Percentiles rank a stretch among this genome's conserved stretches.
Conservation (phyloP, 2,113 vertebrate genomes). For the Centropus bengalensis region DNA sequence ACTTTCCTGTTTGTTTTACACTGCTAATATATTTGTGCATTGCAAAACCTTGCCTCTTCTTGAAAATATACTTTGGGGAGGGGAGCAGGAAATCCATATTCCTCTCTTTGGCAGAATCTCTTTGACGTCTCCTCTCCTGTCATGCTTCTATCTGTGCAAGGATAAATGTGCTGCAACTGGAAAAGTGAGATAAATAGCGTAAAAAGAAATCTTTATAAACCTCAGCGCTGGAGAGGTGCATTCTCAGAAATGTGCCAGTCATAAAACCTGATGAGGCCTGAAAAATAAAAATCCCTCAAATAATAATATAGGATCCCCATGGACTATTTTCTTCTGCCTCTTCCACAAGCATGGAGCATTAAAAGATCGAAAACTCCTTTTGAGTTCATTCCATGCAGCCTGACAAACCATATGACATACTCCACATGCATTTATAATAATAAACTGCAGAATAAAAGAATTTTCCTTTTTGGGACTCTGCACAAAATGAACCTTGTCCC, state of each 20-base stretch:
- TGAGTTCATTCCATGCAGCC: slow-evolving; percentile 40
- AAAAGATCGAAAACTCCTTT: slow-evolving; percentile 57
- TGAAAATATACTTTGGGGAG: slow-evolving; percentile 38
- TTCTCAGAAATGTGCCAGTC: slow-evolving; percentile 35
- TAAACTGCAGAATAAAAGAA: background rate
- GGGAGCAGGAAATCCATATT: slow-evolving; percentile 33
- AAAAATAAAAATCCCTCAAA: slow-evolving; percentile 63
- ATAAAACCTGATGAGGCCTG: slow-evolving; percentile 60
- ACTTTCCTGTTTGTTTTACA: slow-evolving; percentile 26
- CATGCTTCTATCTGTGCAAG: slow-evolving; percentile 42
- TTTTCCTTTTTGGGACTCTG: slow-evolving; percentile 18
- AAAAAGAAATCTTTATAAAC: slow-evolving; percentile 68
- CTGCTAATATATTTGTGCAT: slow-evolving; percentile 22
- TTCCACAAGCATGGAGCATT: slow-evolving; percentile 47
- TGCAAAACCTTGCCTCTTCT: slow-evolving; percentile 46
- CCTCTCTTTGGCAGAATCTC: slow-evolving; percentile 51
- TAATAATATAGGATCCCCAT: slow-evolving; percentile 55
- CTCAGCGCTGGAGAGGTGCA: background rate
- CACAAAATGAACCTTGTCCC: slow-evolving; percentile 11
- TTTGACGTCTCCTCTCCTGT: slow-evolving; percentile 63
- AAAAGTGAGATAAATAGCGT: slow-evolving; percentile 65
- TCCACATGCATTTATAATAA: slow-evolving; percentile 19
- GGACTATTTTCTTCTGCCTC: slow-evolving; percentile 58
- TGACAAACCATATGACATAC: slow-evolving; percentile 26
- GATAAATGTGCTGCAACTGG: slow-evolving; percentile 68